Base-by-base conservation (phyloP, 1,140 invertebrate species). In the Bombus pascuorum region DNA sequence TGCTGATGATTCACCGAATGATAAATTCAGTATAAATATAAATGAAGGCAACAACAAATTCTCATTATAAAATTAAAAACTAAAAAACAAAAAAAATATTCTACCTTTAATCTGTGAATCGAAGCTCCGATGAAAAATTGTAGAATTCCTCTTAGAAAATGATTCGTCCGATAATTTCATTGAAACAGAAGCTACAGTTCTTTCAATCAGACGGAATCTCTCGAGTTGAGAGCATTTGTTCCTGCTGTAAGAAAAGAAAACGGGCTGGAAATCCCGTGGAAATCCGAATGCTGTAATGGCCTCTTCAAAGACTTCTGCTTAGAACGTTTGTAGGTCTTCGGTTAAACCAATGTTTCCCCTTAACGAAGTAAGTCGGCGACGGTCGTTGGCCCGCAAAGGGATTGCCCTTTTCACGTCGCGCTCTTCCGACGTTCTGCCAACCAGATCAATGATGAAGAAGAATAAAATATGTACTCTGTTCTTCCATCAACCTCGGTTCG, bases 221-320 rank as follows among this genome's bases (percentile, higher is more conserved):
- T 59, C 79, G 47, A 25, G 15, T 34, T 15, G 47, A 62, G 53
- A 73, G 28, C 68, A n/a, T 62, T 73, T 44, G 47, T 32, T 25
- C 37, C n/a, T 57, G 59, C 74, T 8, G 39, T 22, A 28, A 39
- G n/a, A 39, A 28, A 65, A 80, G 70, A 81, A 85, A 68, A 75
- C 71, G 78, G 47, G 18, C 53, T 81, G 79, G 44, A 81, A 82
- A 83, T 86, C 83, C 65, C 59, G 81, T 88, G 72, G 83, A 86
- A 42, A 86, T 92, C 86, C 83, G 86, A 85, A 87, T 75, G 86
- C 81, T 91, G 91, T 91, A 91, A 94, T 92, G 90, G 87, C 76
- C 91, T 84, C 81, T 92, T 93, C 89, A 93, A 93, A 93, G 93
- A 93, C 90, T 94, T 94, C 91, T 91, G 93, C 91, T 94, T 94